Evolutionary conservation across 2,888 invertebrate genomes (phyloP).

Genomic region (Pachydiplax longipennis): DNA sequence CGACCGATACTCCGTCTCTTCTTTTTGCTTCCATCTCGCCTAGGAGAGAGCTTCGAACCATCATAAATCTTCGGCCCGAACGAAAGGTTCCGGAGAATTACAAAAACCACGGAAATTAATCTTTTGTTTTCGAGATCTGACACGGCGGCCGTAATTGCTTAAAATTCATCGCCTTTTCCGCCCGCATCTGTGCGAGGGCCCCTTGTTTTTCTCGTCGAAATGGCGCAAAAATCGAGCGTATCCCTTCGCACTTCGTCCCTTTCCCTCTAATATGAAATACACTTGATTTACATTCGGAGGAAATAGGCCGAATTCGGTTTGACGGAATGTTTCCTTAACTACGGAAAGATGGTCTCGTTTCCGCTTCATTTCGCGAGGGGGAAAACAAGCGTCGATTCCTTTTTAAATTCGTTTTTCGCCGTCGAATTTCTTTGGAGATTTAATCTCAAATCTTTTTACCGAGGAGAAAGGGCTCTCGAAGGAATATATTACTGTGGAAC

Average conservation of each 20-base stretch:
- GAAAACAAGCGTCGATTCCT: not conserved
- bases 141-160: conserved; percentile 37
- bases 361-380: not conserved
- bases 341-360: conserved; percentile 21
- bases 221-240: not conserved
- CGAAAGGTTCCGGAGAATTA: conserved; percentile 42
- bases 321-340: conserved; percentile 12
- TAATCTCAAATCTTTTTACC: no score
- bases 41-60: not conserved
- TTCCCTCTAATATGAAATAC: not conserved
- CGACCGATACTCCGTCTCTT: not conserved
- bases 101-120: conserved; percentile 42
- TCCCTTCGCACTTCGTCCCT: not conserved
- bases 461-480: no score
- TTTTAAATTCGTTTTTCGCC: no score
- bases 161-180: conserved; percentile 1
- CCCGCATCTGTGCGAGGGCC: not conserved
- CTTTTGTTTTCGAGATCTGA: conserved; percentile 43
- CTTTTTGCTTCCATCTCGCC: not conserved
- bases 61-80: conserved; percentile 26
- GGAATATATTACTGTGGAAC: no score
- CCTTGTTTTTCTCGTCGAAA: not conserved
- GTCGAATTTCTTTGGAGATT: no score
- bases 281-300: conserved; percentile 3
- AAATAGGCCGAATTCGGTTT: not conserved